A percentile compares a stretch with the other conserved stretches of the same genome.
These are phyloP conservation scores for Gopherus flavomarginatus DNA, from an alignment of 2,113 vertebrate species.

Conservation along the genomic window DNA sequence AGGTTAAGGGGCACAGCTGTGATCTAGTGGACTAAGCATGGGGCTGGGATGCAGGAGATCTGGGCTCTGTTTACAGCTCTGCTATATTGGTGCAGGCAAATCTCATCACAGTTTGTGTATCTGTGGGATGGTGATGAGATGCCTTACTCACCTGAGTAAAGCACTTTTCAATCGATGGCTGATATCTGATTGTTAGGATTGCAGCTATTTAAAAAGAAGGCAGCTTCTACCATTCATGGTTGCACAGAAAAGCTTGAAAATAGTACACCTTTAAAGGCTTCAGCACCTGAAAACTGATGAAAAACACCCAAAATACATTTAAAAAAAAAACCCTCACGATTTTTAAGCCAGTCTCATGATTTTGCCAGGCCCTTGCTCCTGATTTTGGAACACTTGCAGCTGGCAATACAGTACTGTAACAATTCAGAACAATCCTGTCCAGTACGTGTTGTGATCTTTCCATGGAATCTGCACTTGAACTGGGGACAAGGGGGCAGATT, in stretches of 20 bases:
- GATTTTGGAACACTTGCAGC: accelerated
- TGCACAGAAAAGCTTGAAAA: background rate
- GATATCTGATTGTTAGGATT: background rate
- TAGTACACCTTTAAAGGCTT: background rate
- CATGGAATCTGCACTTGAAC: background rate
- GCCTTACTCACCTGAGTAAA: background rate
- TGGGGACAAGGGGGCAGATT: background rate
- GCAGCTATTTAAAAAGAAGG: background rate
- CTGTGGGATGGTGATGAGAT: background rate
- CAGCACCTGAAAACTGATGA: background rate
- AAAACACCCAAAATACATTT: background rate
- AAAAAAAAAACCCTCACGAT: background rate
- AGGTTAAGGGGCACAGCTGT: background rate
- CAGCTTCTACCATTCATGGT: background rate
- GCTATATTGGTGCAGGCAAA: accelerated
- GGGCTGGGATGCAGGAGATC: accelerated
- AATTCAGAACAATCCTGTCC: background rate
- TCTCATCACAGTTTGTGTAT: background rate
- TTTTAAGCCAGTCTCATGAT: background rate
- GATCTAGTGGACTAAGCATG: accelerated
- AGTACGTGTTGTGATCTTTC: background rate
- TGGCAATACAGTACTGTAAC: background rate
- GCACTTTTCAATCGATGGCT: background rate
- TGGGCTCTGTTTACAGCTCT: accelerated
- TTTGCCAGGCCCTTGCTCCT: background rate